Evolutionary conservation across 2,797 vertebrate species (phyloP).

Genomic region (Cryptoblepharus egeriae): DNA sequence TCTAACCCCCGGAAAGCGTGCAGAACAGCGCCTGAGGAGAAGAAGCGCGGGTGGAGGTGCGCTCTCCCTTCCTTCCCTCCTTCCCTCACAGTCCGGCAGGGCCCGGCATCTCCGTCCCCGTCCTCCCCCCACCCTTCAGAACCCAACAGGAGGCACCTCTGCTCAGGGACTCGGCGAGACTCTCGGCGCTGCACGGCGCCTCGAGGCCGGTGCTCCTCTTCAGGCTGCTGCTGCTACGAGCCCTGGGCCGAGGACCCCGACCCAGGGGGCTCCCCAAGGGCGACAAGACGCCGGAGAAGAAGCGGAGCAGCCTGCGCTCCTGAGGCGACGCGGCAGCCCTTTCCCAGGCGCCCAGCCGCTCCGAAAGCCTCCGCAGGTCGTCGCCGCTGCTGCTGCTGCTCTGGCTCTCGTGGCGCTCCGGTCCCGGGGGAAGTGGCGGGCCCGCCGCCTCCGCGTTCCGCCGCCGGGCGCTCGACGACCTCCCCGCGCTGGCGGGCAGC

Average conservation of each 20-base stretch:
- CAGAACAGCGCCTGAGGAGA: neutral
- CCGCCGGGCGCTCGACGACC: slow-evolving; percentile 66
- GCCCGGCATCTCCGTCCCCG: neutral
- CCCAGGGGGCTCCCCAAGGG: slow-evolving; percentile 76
- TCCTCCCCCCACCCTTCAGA: rapidly evolving
- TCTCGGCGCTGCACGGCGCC: slow-evolving; percentile 86
- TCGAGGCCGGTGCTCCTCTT: slow-evolving; percentile 67
- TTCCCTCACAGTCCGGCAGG: too few relatives aligned
- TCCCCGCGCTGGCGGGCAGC: slow-evolving; percentile 5
- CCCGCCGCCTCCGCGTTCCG: slow-evolving; percentile 76
- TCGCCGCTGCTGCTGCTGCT: slow-evolving; percentile 93
- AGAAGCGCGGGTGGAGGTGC: too few relatives aligned
- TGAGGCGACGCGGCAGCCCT: slow-evolving; percentile 54
- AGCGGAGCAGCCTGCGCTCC: slow-evolving; percentile 86
- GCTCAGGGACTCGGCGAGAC: slow-evolving; percentile 82
- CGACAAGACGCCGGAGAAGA: slow-evolving; percentile 93
- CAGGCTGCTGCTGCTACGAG: slow-evolving; percentile 75
- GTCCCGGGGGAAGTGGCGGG: too few relatives aligned
- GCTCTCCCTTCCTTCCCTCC: too few relatives aligned
- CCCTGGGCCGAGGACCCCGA: slow-evolving; percentile 70
- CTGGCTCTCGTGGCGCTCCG: slow-evolving; percentile 81
- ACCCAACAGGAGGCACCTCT: slow-evolving; percentile 74
- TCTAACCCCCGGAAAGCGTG: too few relatives aligned
- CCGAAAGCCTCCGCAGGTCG: slow-evolving; percentile 84
- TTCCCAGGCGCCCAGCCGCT: slow-evolving; percentile 73